phyloP scores from a whole-genome alignment of 2,113 vertebrate genomes.

The Ariopsis seemanni region DNA sequence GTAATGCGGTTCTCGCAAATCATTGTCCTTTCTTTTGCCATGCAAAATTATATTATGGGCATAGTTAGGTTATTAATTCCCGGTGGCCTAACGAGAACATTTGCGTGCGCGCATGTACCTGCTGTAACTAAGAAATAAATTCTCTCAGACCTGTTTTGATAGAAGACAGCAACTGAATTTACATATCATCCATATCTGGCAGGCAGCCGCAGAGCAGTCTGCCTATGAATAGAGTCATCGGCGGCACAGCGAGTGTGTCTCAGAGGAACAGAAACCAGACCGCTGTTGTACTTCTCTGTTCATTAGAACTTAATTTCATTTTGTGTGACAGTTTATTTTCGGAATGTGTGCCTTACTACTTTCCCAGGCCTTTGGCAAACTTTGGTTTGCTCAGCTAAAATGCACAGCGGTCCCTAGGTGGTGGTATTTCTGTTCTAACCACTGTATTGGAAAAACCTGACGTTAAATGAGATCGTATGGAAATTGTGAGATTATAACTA shows the following conservation, averaged over 20 bases:
- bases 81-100: constrained; percentile 46
- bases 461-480: constrained; percentile 9
- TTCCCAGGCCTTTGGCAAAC: constrained; percentile 37
- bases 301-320: constrained; percentile 35
- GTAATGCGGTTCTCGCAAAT: constrained; percentile 51
- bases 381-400: constrained; percentile 39
- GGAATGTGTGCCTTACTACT: constrained; percentile 16
- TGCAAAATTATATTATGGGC: constrained; percentile 65
- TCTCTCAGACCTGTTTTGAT: constrained; percentile 48
- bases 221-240: constrained; percentile 34
- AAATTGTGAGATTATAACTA: constrained; percentile 22
- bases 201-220: constrained; percentile 26
- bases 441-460: constrained; percentile 29
- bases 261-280: constrained; percentile 33
- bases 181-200: constrained; percentile 50
- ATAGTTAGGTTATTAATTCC: constrained; percentile 61
- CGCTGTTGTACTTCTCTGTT: constrained; percentile 34
- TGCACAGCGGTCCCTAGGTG: constrained; percentile 28
- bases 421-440: constrained; percentile 33
- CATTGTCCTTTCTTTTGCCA: constrained; percentile 65
- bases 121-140: constrained; percentile 44
- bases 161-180: constrained; percentile 39
- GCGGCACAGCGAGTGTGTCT: constrained; percentile 26
- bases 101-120: background rate
- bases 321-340: constrained; percentile 44